Evolutionary conservation across 92 coral and sea anemone species (phyloP), one percentile per base, ranked within the genome.

Genomic region (Pocillopora meandrina): DNA sequence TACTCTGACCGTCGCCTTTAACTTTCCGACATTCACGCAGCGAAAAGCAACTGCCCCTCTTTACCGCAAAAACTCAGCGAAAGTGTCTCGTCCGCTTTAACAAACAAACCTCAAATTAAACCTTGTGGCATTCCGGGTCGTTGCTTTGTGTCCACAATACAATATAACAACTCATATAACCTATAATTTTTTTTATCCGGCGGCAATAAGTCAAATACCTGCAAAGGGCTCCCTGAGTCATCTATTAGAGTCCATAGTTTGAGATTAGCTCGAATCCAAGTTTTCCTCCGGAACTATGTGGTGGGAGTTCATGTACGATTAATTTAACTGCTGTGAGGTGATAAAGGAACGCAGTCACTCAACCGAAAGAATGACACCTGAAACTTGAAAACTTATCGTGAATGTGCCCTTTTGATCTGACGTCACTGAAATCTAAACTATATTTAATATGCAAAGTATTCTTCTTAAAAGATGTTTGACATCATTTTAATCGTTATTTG

Each of bases 361-460:
- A 83, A 47, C 71, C 79, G 72, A 67, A 52, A 34, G 20, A 23
- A 61, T 83, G 79, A 23, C 80, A 74, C 26, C 71, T 12, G 85
- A 56, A 73, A 83, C 86, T 49, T 23, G 86, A 83, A 74, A 83
- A 83, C 80, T 56, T 61, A 62, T 74, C 86, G 31, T 64, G 86
- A 73, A 82, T 56, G 60, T 12, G 78, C 55, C 78, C 70, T 58
- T 70, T 65, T 59, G 60, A 71, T 60, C 23, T 81, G 77, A 81
- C 85, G 85, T 81, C 85, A 81, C 69, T 36, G n/a, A 78, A 78
- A 78, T 76, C 56, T 61, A 34, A 76, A 35, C 49, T 42, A 42
- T 42, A 42, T 42, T 42, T 42, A 42, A 7, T 2, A 15, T 81
- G 69, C 65, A 65, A 65, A 65, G 72, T 56, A 70, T 31, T 71